Percentiles rank a stretch among this genome's conserved stretches.
Conservation (phyloP, 2,888 invertebrate species). For the Drosophila silvestris region DNA sequence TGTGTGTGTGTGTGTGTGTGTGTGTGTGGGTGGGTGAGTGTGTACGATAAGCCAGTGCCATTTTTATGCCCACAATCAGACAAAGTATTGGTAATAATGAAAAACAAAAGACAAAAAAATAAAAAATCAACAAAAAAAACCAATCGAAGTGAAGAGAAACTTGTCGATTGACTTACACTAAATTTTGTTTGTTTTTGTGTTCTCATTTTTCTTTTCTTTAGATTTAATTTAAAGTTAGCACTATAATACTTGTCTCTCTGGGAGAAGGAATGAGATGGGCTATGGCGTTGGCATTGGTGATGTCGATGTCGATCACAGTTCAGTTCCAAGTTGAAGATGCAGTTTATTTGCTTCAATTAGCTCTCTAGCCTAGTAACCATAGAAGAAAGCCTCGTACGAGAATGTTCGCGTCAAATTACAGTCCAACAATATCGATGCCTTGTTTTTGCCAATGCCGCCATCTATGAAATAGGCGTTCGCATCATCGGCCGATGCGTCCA, state of each 20-base stretch:
- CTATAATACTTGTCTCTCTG: conserved; percentile 52
- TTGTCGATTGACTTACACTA: conserved; percentile 10
- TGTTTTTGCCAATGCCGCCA: conserved; percentile 76
- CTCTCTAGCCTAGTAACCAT: conserved; percentile 78
- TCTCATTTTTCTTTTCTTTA: conserved; percentile 23
- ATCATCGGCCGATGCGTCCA: conserved; percentile 72
- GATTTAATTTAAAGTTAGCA: conserved; percentile 31
- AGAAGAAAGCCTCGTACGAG: conserved; percentile 81
- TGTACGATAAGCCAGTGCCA: conserved; percentile 40
- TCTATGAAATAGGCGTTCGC: conserved; percentile 69
- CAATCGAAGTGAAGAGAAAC: conserved; percentile 6
- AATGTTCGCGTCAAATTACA: conserved; percentile 75
- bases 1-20: conserved; percentile 1
- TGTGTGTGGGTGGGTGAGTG: neutral
- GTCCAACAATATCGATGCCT: conserved; percentile 72
- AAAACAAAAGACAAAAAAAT: neutral
- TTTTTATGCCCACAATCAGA: conserved; percentile 5
- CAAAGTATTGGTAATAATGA: conserved; percentile 1
- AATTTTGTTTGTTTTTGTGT: conserved; percentile 9
- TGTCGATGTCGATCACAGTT: conserved; percentile 64
- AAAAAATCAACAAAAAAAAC: neutral
- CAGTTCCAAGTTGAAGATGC: conserved; percentile 68
- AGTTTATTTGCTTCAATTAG: conserved; percentile 55
- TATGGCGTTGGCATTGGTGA: conserved; percentile 22
- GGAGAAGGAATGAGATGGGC: conserved; percentile 23